Evolutionary conservation across 1,140 invertebrate genomes (phyloP).

Genomic region (Conus betulinus): DNA sequence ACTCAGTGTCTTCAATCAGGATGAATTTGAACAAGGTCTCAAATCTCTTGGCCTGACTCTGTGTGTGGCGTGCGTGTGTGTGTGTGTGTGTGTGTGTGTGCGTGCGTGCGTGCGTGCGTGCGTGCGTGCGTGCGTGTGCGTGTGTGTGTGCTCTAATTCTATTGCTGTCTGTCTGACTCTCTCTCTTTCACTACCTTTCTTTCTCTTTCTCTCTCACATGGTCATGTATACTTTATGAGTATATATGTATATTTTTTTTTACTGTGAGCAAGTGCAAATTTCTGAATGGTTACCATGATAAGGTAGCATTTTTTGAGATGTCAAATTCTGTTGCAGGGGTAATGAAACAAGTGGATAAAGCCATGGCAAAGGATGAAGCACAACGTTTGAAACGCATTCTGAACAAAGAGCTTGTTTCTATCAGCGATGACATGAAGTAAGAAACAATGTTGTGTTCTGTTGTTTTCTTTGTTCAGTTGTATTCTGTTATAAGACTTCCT

Average conservation of each 20-base stretch:
- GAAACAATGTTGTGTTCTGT: not conserved
- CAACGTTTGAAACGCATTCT: slow-evolving; percentile 63
- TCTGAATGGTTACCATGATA: too few relatives aligned
- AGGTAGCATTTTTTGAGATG: not conserved
- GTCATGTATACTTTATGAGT: too few relatives aligned
- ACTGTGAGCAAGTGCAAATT: not conserved
- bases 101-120: too few relatives aligned
- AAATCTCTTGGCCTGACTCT: slow-evolving; percentile 59
- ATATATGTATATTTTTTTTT: too few relatives aligned
- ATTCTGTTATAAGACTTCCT: too few relatives aligned
- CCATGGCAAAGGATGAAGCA: slow-evolving; percentile 73
- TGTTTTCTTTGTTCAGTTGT: too few relatives aligned
- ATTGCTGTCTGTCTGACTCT: not conserved
- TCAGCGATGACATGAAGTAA: slow-evolving; percentile 72
- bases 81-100: too few relatives aligned
- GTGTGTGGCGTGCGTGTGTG: too few relatives aligned
- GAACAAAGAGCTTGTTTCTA: slow-evolving; percentile 65
- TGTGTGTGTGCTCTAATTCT: not conserved
- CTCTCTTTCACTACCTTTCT: too few relatives aligned
- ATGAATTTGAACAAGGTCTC: slow-evolving; percentile 76
- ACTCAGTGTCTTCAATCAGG: slow-evolving; percentile 77
- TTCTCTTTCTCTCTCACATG: too few relatives aligned
- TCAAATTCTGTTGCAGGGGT: slow-evolving; percentile 63
- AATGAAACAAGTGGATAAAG: slow-evolving; percentile 77
- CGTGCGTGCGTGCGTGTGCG: not conserved